Conservation (phyloP, 2,888 invertebrate species). For the Oscheius sp. region DNA sequence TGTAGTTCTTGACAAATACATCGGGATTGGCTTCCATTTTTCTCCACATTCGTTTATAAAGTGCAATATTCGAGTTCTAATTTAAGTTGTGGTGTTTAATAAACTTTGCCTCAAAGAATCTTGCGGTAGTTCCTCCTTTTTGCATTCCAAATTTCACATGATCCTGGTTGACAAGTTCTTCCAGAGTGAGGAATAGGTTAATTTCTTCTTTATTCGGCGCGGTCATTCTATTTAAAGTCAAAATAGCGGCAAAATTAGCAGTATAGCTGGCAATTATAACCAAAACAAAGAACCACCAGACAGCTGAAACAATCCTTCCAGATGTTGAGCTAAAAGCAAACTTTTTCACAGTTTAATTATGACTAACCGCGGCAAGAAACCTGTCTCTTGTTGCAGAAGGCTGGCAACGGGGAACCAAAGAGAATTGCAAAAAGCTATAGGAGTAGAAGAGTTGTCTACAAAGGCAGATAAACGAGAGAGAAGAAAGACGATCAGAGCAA, state of each 20-base stretch:
- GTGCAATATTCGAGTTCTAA: background rate
- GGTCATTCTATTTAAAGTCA: constrained; percentile 85
- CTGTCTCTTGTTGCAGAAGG: constrained; percentile 91
- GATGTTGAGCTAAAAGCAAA: constrained; percentile 29
- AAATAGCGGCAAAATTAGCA: constrained; percentile 93
- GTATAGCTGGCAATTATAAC: constrained; percentile 98
- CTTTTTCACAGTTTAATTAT: background rate
- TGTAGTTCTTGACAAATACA: background rate
- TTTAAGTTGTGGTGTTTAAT: too few species aligned
- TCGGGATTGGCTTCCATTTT: constrained; percentile 2
- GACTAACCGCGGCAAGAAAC: constrained; percentile 76
- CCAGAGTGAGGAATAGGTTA: too few species aligned
- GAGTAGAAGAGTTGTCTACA: constrained; percentile 72
- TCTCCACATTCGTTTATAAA: background rate
- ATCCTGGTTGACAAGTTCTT: too few species aligned
- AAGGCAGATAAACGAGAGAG: constrained; percentile 86
- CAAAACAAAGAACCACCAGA: constrained; percentile 99
- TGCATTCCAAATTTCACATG: too few species aligned
- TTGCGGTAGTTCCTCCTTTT: too few species aligned
- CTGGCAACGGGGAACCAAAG: constrained; percentile 75
- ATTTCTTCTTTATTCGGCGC: too few species aligned
- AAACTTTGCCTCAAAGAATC: too few species aligned
- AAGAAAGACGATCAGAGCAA: constrained; percentile 98
- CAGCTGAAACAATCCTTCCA: constrained; percentile 47
- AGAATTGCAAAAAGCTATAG: constrained; percentile 71